Evolutionary conservation across 2,888 invertebrate species (phyloP), one percentile per base, ranked within the genome.

Genomic region (Theodoxus fluviatilis): DNA sequence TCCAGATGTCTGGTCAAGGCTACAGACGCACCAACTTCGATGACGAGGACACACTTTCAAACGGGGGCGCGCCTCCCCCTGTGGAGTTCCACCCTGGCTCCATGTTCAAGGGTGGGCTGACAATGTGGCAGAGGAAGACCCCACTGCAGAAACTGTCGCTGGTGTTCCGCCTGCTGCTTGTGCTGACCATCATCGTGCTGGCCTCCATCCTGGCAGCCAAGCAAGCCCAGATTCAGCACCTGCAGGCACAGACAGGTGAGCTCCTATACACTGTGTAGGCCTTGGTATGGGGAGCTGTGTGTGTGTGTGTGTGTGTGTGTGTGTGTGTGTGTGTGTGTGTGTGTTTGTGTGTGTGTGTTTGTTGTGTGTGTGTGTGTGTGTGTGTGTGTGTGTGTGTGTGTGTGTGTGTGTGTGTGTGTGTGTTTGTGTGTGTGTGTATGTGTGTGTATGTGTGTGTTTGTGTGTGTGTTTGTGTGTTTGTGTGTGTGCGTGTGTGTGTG

Each of bases 21-120:
- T 86, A 86, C 77, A 84, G 83, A 71, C 79, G 85, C 35, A 86
- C 86, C 25, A 85, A 84, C 73, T 85, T 86, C 75, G 86, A 86
- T n/a, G 85, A 86, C 68, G 86, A 86, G 69, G 85, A 85, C 55
- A n/a, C n/a, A n/a, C 74, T 81, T 28, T 83, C 83, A 0, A 82
- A 79, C 35, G 81, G 80, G n/a, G 82, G 83, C 40, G 81, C 83
- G 18, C 83, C 84, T 0, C 82, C 84, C 3, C 78, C 79, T 6
- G 71, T 79, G 35, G 84, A 81, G 73, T 83, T 81, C 71, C 76
- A 78, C 67, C 77, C 83, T 18, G 76, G 79, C 57, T 79, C 84
- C 9, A 78, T 77, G 28, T 83, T 84, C 71, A 83, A 83, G 73
- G 79, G 79, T 31, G 82, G 83, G 25, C 74, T 82, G 28, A 75